Conservation (phyloP, 2,797 vertebrate genomes). For the Petrocephalus schoutedeni region DNA sequence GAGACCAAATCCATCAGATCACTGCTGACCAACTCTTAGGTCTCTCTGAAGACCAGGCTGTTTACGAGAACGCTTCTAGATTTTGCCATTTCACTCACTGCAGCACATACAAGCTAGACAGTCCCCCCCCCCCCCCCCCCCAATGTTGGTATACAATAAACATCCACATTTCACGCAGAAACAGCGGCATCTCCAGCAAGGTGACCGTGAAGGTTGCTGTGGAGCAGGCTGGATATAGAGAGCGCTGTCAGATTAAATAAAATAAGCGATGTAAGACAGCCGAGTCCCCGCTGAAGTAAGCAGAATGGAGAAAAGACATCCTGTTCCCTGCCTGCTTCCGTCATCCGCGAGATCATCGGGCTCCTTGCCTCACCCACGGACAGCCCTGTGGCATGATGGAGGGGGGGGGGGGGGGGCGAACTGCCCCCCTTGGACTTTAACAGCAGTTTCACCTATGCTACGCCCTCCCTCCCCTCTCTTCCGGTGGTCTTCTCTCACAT, state of each 20-base stretch:
- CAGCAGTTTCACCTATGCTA: neutral
- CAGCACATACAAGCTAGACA: neutral
- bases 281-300: neutral
- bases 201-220: neutral
- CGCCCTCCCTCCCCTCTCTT: neutral
- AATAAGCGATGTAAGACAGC: neutral
- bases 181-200: neutral
- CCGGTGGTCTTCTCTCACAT: neutral
- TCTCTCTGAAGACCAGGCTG: neutral
- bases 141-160: neutral
- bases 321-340: conserved; percentile 5
- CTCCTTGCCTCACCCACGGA: neutral
- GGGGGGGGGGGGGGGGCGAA: neutral
- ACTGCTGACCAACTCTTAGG: neutral
- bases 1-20: neutral
- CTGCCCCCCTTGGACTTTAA: neutral
- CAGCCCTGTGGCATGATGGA: neutral
- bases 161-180: neutral
- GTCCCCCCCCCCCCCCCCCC: neutral
- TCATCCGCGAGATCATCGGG: neutral
- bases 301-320: neutral
- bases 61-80: neutral
- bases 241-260: neutral
- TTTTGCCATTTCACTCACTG: neutral
- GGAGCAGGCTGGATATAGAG: neutral